phyloP scores from a whole-genome alignment of 2,888 invertebrate species.

The Synergus laeviventris region DNA sequence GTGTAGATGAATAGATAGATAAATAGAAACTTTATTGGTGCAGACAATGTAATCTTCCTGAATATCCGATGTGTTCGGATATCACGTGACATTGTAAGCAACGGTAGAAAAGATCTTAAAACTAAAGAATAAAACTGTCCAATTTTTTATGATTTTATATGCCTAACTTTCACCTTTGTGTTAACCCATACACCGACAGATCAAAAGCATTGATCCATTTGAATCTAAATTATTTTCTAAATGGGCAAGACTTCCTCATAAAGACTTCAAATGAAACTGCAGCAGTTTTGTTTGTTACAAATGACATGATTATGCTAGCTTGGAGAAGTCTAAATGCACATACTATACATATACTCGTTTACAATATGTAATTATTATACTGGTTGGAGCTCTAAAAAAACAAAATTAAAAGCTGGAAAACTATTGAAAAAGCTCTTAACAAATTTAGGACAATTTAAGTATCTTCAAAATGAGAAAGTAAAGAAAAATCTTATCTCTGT shows the following conservation, averaged over 20 bases:
- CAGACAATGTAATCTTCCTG: slow-evolving; percentile 49
- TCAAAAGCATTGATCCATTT: slow-evolving; percentile 31
- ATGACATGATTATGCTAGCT: neutral
- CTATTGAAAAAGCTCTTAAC: no score
- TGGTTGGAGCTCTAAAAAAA: neutral
- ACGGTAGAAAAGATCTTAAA: slow-evolving; percentile 27
- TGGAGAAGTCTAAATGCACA: neutral
- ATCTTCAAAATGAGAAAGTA: neutral
- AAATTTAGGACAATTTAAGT: no score
- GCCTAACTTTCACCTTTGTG: slow-evolving; percentile 37
- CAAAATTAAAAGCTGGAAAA: neutral
- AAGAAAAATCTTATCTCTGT: neutral
- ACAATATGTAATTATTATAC: neutral
- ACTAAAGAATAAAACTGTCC: slow-evolving; percentile 22
- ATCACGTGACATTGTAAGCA: slow-evolving; percentile 43
- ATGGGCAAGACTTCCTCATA: neutral
- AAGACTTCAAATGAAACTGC: slow-evolving; percentile 14
- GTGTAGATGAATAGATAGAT: slow-evolving; percentile 51
- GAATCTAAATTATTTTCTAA: slow-evolving; percentile 35
- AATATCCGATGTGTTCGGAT: slow-evolving; percentile 44
- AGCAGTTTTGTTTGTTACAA: neutral
- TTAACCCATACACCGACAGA: slow-evolving; percentile 22
- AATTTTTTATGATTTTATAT: slow-evolving; percentile 15
- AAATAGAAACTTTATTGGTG: slow-evolving; percentile 54
- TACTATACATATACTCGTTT: neutral